Percentiles rank a stretch among this genome's conserved stretches.
phyloP scores from a whole-genome alignment of 2,888 invertebrate species.

The Dryobota labecula region DNA sequence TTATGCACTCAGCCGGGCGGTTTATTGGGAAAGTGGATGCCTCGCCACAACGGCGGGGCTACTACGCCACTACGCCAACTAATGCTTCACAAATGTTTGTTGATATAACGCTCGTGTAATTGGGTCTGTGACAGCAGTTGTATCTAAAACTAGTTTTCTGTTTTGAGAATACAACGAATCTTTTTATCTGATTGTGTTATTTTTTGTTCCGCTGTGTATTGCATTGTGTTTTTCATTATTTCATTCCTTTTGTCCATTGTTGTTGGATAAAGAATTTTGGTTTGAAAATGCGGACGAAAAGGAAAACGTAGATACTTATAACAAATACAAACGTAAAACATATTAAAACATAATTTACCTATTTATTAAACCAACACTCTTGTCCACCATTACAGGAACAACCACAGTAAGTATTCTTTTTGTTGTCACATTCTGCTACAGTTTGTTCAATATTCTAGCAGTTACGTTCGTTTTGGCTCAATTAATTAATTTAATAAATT shows the following conservation, averaged over 20 bases:
- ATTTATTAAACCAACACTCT: not conserved
- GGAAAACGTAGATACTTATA: not conserved
- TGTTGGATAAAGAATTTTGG: constrained; percentile 30
- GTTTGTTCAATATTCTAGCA: constrained; percentile 78
- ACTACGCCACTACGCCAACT: constrained; percentile 66
- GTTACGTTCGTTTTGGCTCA: constrained; percentile 83
- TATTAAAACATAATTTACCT: constrained; percentile 5
- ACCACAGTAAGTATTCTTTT: not conserved
- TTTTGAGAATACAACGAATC: constrained; percentile 12
- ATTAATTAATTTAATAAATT: constrained; percentile 89
- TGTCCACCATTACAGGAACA: not conserved
- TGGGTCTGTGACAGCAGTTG: constrained; percentile 29
- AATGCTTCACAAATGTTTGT: constrained; percentile 72
- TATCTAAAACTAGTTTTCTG: constrained; percentile 28
- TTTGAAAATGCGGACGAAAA: constrained; percentile 21
- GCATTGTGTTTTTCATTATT: constrained; percentile 27
- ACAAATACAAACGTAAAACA: not conserved
- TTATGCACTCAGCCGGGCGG: constrained; percentile 84
- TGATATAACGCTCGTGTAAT: constrained; percentile 63
- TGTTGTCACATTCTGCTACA: constrained; percentile 26
- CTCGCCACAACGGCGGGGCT: constrained; percentile 51
- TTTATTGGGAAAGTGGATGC: constrained; percentile 86
- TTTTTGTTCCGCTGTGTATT: constrained; percentile 10
- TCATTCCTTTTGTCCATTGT: constrained; percentile 38
- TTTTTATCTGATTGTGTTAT: constrained; percentile 19